Evolutionary conservation across 2,888 invertebrate genomes (phyloP).

Genomic region (Deroplatys truncata): DNA sequence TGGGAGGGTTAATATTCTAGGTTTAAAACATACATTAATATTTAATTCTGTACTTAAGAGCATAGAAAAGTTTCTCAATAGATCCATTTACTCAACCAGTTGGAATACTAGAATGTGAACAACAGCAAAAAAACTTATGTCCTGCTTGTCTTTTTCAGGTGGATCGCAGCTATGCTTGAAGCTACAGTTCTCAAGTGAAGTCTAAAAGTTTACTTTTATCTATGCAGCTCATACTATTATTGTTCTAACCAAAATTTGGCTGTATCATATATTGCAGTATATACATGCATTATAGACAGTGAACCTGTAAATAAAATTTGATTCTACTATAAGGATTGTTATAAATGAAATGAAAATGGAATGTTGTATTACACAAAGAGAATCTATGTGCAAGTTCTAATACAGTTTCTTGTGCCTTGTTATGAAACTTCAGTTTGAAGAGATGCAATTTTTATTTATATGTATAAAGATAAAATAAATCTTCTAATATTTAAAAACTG

Average conservation of each 20-base stretch:
- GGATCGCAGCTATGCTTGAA: constrained; percentile 38
- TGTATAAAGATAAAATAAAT: background rate
- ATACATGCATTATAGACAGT: background rate
- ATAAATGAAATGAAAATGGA: background rate
- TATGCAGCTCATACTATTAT: background rate
- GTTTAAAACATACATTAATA: no score
- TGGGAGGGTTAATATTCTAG: no score
- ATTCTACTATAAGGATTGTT: background rate
- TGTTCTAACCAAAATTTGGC: background rate
- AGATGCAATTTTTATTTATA: background rate
- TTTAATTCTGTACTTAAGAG: no score
- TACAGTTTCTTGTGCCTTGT: background rate
- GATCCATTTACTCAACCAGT: no score
- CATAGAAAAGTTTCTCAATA: no score
- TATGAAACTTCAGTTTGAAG: background rate
- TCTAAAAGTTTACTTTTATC: background rate
- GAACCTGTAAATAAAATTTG: background rate
- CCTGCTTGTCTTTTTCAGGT: constrained; percentile 33
- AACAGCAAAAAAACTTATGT: background rate
- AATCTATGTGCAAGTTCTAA: background rate
- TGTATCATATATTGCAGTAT: background rate
- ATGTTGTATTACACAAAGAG: background rate
- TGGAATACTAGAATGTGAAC: background rate
- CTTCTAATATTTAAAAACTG: background rate
- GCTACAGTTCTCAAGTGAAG: constrained; percentile 36